Evolutionary conservation across 1,140 invertebrate genomes (phyloP).

Genomic region (Lasaia peninsularis): DNA sequence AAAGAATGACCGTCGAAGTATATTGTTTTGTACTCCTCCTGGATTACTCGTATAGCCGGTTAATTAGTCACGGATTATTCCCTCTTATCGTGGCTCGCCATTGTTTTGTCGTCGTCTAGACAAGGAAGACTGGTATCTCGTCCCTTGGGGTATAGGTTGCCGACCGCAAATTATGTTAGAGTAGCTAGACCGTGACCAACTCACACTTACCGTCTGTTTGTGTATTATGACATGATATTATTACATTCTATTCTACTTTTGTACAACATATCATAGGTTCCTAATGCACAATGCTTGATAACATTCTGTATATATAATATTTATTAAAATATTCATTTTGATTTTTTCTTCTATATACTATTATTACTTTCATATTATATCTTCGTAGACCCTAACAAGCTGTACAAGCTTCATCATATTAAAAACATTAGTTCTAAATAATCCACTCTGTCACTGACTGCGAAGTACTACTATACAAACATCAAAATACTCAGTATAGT

Average conservation of each 20-base stretch:
- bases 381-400: no score
- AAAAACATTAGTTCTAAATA: no score
- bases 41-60: background rate
- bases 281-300: no score
- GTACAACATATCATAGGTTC: background rate
- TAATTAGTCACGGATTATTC: constrained; percentile 6
- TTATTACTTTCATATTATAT: no score
- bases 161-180: constrained; percentile 66
- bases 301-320: no score
- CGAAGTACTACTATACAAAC: no score
- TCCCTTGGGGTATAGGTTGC: constrained; percentile 55
- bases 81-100: background rate
- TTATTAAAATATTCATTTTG: no score
- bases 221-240: background rate
- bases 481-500: no score
- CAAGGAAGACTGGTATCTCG: constrained; percentile 44
- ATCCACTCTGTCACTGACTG: no score
- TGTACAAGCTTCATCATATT: no score
- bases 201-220: constrained; percentile 25
- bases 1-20: no score
- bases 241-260: background rate
- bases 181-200: constrained; percentile 45
- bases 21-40: background rate
- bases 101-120: constrained; percentile 42
- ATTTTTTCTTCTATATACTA: no score